Base-by-base conservation (phyloP, 2,113 vertebrate species). In the Austrofundulus limnaeus region DNA sequence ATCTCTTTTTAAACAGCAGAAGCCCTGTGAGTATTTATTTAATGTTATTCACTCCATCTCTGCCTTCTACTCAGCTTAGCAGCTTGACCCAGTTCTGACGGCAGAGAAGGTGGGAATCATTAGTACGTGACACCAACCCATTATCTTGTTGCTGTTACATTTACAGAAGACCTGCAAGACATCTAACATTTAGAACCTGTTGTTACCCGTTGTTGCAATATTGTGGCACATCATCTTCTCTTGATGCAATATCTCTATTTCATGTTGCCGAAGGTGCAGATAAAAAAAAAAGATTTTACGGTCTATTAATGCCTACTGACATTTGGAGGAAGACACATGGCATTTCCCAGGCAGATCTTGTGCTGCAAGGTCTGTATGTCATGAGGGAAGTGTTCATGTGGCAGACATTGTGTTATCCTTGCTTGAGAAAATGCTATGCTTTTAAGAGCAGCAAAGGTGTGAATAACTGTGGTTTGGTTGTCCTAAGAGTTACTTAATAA, bases 1-100 rank as follows among this genome's bases (percentile, higher is more conserved):
- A 46, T 37, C n/a, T 20, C 17, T 20, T 31, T 42, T 34, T 20
- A 59, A 43, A 59, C 13, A 31, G 20, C 65, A 45, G 39, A 34
- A 66, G 16, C 21, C 17, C 23, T 48, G 43, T 17, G 14, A 48
- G 31, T 51, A n/a, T 39, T 56, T 16, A 25, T n/a, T 38, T 16
- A 23, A 17, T 49, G 25, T 23, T 31, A 20, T 57, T 48, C 20
- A n/a, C 47, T 66, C 4, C 38, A 1, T 69, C 5, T 54, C 7
- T 34, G 46, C 48, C 28, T 17, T 54, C 21, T 31, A 28, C 71
- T 13, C 38, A 13, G 21, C 31, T 39, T 34, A 25, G 19, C 51
- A 55, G 59, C 53, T 38, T 77, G 64, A 82, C 66, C 76, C 75
- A 61, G 67, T 77, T 77, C 38, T 55, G 46, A 63, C 49, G 19